A percentile compares a stretch with the other conserved stretches of the same genome.
These are phyloP conservation scores for Phengaris alcon DNA, from an alignment of 2,888 invertebrate genomes.

Conservation along the genomic window DNA sequence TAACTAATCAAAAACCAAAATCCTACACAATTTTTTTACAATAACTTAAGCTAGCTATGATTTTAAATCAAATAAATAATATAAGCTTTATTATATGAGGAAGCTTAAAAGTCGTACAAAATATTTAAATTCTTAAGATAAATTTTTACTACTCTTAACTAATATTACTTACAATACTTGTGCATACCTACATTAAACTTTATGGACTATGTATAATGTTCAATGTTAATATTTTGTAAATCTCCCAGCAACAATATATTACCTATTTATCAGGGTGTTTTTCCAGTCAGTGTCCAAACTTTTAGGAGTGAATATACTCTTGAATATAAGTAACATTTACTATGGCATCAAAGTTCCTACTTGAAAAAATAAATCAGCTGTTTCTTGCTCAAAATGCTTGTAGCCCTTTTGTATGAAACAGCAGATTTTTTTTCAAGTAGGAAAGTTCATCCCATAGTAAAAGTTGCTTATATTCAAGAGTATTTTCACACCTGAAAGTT, in stretches of 20 bases:
- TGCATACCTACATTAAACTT: neutral
- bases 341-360: too few species aligned
- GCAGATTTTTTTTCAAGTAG: too few species aligned
- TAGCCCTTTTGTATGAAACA: too few species aligned
- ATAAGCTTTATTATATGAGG: neutral
- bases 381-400: too few species aligned
- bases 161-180: neutral
- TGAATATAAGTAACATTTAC: too few species aligned
- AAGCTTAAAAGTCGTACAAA: neutral
- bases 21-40: neutral
- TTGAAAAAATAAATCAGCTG: too few species aligned
- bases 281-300: too few species aligned
- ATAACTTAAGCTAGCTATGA: neutral
- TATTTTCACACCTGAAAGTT: too few species aligned
- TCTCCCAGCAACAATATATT: neutral
- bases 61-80: constrained; percentile 3
- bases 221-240: neutral
- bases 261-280: too few species aligned
- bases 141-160: neutral
- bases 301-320: too few species aligned
- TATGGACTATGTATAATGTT: neutral
- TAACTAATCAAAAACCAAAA: neutral
- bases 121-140: neutral
- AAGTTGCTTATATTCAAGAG: too few species aligned
- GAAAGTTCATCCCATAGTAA: too few species aligned